phyloP scores from a whole-genome alignment of 1,140 invertebrate species.

The Sesamia nonagrioides region DNA sequence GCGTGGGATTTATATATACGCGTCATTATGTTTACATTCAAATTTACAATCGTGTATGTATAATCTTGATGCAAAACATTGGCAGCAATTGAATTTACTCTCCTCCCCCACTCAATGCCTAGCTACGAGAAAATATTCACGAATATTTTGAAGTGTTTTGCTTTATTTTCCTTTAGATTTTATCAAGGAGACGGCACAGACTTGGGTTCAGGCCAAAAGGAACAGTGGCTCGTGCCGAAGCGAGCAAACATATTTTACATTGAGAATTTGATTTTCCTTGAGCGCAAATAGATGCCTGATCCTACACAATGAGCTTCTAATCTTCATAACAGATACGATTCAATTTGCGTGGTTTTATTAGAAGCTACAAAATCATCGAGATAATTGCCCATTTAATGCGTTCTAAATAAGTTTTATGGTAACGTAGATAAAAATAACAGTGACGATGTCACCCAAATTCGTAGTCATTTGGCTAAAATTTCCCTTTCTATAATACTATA shows the following conservation, averaged over 20 bases:
- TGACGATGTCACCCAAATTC: conserved; percentile 36
- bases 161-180: conserved; percentile 66
- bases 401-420: conserved; percentile 24
- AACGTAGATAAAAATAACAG: conserved; percentile 31
- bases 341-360: conserved; percentile 17
- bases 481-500: not conserved
- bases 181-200: conserved; percentile 66
- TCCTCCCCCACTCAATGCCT: conserved; percentile 43
- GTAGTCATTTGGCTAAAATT: too few relatives aligned
- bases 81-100: conserved; percentile 48
- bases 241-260: conserved; percentile 43
- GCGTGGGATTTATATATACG: conserved; percentile 61
- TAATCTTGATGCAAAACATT: conserved; percentile 54
- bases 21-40: conserved; percentile 67
- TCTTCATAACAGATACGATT: conserved; percentile 5
- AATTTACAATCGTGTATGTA: conserved; percentile 55
- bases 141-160: conserved; percentile 63
- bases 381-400: conserved; percentile 49
- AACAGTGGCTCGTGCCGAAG: conserved; percentile 51
- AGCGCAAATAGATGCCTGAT: conserved; percentile 47
- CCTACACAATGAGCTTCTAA: conserved; percentile 6
- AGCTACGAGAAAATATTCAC: conserved; percentile 32
- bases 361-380: conserved; percentile 12
- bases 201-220: conserved; percentile 73
- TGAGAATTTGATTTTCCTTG: conserved; percentile 52